These are phyloP conservation scores for Sebastes oblongus DNA, from an alignment of 2,797 vertebrate genomes.

Conservation along the genomic window DNA sequence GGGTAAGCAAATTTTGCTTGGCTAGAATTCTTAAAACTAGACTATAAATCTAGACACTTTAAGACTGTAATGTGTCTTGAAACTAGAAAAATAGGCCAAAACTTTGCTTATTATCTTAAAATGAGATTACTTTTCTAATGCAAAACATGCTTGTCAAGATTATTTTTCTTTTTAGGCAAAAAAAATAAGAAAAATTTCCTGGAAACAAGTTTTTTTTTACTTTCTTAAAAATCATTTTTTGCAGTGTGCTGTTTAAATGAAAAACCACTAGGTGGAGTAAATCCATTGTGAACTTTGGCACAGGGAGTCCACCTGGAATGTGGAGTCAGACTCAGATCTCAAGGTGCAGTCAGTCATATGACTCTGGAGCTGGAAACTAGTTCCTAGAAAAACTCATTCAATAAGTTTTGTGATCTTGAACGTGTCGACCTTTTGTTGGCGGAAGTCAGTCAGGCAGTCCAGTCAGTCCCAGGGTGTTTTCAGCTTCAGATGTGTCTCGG, in stretches of 20 bases:
- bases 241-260: neutral
- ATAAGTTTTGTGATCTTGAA: neutral
- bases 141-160: too few relatives aligned
- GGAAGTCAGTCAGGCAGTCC: neutral
- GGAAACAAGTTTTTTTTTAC: too few relatives aligned
- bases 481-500: neutral
- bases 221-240: too few relatives aligned
- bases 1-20: too few relatives aligned
- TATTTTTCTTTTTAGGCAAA: too few relatives aligned
- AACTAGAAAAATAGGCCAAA: too few relatives aligned
- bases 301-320: conserved; percentile 63
- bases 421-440: neutral
- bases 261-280: conserved; percentile 61
- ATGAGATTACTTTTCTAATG: too few relatives aligned
- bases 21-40: too few relatives aligned
- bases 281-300: conserved; percentile 32
- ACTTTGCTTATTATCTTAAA: too few relatives aligned
- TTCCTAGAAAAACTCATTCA: neutral
- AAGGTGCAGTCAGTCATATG: conserved; percentile 78
- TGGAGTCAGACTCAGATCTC: conserved; percentile 46
- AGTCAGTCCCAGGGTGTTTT: neutral
- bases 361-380: conserved; percentile 19
- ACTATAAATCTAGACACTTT: too few relatives aligned
- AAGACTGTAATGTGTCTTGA: too few relatives aligned
- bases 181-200: too few relatives aligned